Conservation (phyloP, 2,797 vertebrate genomes). For the Myoxocephalus aenaeus region DNA sequence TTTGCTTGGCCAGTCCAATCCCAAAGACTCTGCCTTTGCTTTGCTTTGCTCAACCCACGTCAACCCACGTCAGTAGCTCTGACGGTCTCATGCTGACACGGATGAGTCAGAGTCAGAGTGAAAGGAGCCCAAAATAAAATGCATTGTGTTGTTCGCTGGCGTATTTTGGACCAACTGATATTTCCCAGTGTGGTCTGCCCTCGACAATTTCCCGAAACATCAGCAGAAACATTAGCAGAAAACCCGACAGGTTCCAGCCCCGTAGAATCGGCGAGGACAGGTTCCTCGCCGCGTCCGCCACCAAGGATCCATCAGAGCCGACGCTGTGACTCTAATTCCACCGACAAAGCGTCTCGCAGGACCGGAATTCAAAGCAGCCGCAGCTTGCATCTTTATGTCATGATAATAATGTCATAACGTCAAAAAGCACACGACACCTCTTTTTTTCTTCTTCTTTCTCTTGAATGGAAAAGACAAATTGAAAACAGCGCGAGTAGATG, state of each 20-base stretch:
- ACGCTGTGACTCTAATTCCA: slow-evolving; percentile 18
- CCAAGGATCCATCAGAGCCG: slow-evolving; percentile 19
- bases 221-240: neutral
- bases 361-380: slow-evolving; percentile 24
- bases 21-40: no score
- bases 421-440: slow-evolving; percentile 5
- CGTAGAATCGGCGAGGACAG: neutral
- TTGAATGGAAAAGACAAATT: slow-evolving; percentile 24
- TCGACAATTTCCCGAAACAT: neutral
- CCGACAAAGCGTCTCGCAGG: slow-evolving; percentile 12
- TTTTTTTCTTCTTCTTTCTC: neutral
- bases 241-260: neutral
- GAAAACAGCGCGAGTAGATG: slow-evolving; percentile 10
- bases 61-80: no score
- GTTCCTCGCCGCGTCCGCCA: slow-evolving; percentile 3
- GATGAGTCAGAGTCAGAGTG: neutral
- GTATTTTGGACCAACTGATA: neutral
- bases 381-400: slow-evolving; percentile 16
- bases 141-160: neutral
- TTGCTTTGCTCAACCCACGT: no score
- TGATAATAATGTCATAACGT: slow-evolving; percentile 35
- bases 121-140: neutral
- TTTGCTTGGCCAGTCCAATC: no score
- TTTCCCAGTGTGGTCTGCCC: neutral
- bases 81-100: no score